These are phyloP conservation scores for Onthophagus taurus DNA, from an alignment of 1,140 invertebrate genomes.

Conservation along the genomic window DNA sequence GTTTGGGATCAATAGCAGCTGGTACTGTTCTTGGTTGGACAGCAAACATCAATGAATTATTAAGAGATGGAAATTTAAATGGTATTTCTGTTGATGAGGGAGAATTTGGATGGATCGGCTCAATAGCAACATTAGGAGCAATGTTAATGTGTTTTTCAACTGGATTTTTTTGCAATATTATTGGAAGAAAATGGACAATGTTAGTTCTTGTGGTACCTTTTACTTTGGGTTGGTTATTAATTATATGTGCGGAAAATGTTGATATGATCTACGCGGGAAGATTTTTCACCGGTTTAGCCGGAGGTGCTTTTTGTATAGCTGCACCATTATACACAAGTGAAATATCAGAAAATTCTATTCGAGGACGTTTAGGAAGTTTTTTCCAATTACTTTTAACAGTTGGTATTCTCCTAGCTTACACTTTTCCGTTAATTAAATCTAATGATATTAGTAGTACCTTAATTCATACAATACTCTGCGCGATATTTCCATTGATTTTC, in stretches of 20 bases:
- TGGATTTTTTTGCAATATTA: constrained; percentile 48
- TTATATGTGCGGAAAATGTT: constrained; percentile 51
- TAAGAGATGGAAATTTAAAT: constrained; percentile 30
- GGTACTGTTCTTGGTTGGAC: constrained; percentile 60
- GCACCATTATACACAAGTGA: constrained; percentile 66
- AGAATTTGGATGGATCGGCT: constrained; percentile 37
- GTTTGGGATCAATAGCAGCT: constrained; percentile 48
- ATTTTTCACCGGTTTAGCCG: constrained; percentile 54
- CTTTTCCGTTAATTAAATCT: constrained; percentile 41
- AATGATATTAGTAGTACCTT: constrained; percentile 35
- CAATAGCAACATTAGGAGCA: constrained; percentile 50
- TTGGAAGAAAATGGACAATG: constrained; percentile 62
- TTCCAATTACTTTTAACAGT: constrained; percentile 55
- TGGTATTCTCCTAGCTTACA: constrained; percentile 52
- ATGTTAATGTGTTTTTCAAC: constrained; percentile 52
- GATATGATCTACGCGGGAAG: constrained; percentile 55
- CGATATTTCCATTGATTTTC: constrained; percentile 48
- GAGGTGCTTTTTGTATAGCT: constrained; percentile 52
- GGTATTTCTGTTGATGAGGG: constrained; percentile 22
- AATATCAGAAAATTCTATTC: constrained; percentile 54
- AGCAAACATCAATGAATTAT: constrained; percentile 41
- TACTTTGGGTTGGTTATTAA: constrained; percentile 54
- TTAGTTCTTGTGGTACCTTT: constrained; percentile 54
- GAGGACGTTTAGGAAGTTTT: constrained; percentile 59
- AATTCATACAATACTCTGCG: constrained; percentile 46